Conservation (phyloP, 1,140 invertebrate genomes). For the Chionoecetes opilio region DNA sequence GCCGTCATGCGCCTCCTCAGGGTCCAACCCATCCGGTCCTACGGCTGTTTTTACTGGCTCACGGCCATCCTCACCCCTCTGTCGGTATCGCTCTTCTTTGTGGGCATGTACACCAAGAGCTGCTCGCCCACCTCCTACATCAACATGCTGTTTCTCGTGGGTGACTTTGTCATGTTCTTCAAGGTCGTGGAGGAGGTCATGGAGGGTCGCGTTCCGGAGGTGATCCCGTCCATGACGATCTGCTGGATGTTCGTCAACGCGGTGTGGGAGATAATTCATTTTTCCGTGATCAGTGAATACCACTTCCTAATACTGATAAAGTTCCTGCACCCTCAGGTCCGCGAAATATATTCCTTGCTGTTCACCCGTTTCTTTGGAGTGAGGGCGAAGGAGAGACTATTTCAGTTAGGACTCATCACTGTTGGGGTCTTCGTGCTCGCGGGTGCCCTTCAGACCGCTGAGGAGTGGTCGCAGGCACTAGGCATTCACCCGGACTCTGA, state of each 20-base stretch:
- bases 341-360: not conserved
- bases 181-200: not conserved
- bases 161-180: not conserved
- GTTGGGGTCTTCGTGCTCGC: not conserved
- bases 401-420: not conserved
- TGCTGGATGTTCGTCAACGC: not conserved
- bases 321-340: slow-evolving; percentile 35
- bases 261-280: not conserved
- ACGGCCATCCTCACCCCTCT: not conserved
- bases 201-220: not conserved
- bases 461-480: not conserved
- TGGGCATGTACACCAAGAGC: not conserved
- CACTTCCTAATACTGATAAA: not conserved
- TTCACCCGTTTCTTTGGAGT: not conserved
- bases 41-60: not conserved
- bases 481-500: not conserved
- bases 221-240: not conserved
- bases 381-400: not conserved
- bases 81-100: not conserved
- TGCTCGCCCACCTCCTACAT: not conserved
- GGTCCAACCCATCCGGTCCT: not conserved
- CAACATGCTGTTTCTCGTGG: not conserved
- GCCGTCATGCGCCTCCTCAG: not conserved
- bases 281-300: not conserved
- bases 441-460: slow-evolving; percentile 36